Conservation (phyloP, 2,888 invertebrate species). For the Nemotelus nigrinus region DNA sequence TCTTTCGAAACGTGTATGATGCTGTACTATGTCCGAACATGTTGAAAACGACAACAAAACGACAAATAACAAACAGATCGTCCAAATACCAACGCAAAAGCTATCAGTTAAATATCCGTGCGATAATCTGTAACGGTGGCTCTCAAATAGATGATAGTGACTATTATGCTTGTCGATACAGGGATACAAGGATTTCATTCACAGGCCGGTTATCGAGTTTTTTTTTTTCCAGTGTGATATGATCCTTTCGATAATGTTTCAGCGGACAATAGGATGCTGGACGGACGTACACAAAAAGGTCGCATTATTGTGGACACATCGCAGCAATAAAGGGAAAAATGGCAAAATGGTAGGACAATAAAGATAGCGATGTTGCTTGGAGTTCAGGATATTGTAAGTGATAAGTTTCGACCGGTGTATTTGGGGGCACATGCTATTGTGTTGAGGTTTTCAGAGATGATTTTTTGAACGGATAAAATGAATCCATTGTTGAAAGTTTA, state of each 20-base stretch:
- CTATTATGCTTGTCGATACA: too few species aligned
- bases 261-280: neutral
- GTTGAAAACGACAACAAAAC: neutral
- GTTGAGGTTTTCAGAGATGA: too few species aligned
- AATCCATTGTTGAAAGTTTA: too few species aligned
- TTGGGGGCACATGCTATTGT: too few species aligned
- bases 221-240: conserved; percentile 4
- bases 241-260: neutral
- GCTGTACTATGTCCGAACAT: neutral
- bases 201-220: too few species aligned
- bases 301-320: neutral
- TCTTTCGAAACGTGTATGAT: too few species aligned
- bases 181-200: too few species aligned
- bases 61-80: neutral
- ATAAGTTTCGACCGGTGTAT: too few species aligned
- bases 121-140: neutral
- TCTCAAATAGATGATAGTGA: neutral
- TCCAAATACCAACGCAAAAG: neutral
- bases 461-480: too few species aligned
- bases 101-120: conserved; percentile 4
- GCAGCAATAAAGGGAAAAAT: conserved; percentile 2
- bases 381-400: neutral
- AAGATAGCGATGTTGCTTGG: neutral
- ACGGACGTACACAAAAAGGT: neutral
- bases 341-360: conserved; percentile 8